phyloP scores from a whole-genome alignment of 1,140 invertebrate genomes.

The Drosophila ercepeae region DNA sequence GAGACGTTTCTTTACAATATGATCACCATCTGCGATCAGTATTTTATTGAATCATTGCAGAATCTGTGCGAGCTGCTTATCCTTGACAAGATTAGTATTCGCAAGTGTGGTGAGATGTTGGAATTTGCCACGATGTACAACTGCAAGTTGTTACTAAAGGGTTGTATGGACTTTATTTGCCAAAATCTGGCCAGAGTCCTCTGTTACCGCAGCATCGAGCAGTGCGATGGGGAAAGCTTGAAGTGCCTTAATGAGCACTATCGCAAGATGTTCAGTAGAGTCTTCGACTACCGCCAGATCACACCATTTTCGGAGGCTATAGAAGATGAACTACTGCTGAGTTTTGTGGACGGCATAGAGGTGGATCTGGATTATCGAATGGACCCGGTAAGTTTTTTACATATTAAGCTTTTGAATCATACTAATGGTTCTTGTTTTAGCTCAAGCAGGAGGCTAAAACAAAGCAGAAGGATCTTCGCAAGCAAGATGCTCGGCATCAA shows the following conservation, averaged over 20 bases:
- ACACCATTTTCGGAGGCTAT: conserved; percentile 86
- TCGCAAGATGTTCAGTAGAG: conserved; percentile 77
- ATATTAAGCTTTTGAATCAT: not conserved
- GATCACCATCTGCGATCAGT: conserved; percentile 88
- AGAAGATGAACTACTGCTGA: conserved; percentile 84
- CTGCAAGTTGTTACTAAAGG: conserved; percentile 85
- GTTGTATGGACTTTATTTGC: conserved; percentile 87
- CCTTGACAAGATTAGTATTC: conserved; percentile 85
- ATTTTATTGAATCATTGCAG: conserved; percentile 86
- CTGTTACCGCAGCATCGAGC: conserved; percentile 86
- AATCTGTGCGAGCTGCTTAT: conserved; percentile 87
- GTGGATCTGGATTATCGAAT: conserved; percentile 79
- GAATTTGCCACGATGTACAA: conserved; percentile 87
- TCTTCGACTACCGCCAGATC: conserved; percentile 84
- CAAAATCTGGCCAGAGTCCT: conserved; percentile 87
- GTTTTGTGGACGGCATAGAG: conserved; percentile 83
- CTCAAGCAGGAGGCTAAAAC: conserved; percentile 45
- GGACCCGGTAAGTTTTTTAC: conserved; percentile 47
- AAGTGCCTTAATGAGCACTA: conserved; percentile 86
- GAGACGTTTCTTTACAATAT: conserved; percentile 86
- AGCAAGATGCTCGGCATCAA: conserved; percentile 59
- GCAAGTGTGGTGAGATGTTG: conserved; percentile 88
- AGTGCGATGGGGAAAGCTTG: conserved; percentile 85
- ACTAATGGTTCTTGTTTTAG: not conserved
- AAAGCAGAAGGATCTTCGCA: conserved; percentile 68